Conservation (phyloP, 1,140 invertebrate genomes). For the Harpegnathos saltator region DNA sequence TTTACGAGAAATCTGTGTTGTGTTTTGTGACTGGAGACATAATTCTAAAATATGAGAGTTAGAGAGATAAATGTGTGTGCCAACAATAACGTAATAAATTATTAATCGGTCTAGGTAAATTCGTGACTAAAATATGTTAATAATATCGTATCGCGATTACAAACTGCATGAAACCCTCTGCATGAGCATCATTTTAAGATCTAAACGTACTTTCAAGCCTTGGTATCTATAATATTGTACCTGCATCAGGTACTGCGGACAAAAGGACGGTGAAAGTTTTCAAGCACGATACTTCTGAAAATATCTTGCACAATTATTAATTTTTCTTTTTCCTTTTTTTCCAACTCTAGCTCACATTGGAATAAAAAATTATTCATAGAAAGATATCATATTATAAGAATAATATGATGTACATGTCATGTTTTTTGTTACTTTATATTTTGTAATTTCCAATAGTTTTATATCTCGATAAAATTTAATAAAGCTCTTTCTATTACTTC, state of each 20-base stretch:
- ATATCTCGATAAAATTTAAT: conserved; percentile 7
- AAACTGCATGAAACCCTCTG: conserved; percentile 43
- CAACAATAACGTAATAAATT: neutral
- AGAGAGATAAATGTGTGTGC: conserved; percentile 1
- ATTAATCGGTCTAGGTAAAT: neutral
- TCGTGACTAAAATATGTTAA: conserved; percentile 15
- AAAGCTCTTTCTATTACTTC: conserved; percentile 23
- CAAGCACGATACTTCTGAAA: conserved; percentile 50
- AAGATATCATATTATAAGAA: conserved; percentile 6
- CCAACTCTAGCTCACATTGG: conserved; percentile 20
- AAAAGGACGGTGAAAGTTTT: conserved; percentile 59
- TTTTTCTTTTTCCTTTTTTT: conserved; percentile 4
- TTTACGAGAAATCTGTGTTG: neutral
- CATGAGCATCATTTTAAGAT: conserved; percentile 45
- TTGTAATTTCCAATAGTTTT: conserved; percentile 18
- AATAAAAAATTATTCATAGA: conserved; percentile 48
- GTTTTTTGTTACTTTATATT: conserved; percentile 17
- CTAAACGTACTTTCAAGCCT: conserved; percentile 42
- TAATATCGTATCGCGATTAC: neutral
- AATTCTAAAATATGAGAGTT: neutral
- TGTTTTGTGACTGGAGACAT: neutral
- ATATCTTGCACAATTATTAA: conserved; percentile 46
- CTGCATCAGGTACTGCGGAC: conserved; percentile 56
- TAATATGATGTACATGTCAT: neutral
- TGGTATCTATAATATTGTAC: conserved; percentile 46